These are phyloP conservation scores for Athene cunicularia DNA, from an alignment of 2,113 vertebrate genomes.

Conservation along the genomic window DNA sequence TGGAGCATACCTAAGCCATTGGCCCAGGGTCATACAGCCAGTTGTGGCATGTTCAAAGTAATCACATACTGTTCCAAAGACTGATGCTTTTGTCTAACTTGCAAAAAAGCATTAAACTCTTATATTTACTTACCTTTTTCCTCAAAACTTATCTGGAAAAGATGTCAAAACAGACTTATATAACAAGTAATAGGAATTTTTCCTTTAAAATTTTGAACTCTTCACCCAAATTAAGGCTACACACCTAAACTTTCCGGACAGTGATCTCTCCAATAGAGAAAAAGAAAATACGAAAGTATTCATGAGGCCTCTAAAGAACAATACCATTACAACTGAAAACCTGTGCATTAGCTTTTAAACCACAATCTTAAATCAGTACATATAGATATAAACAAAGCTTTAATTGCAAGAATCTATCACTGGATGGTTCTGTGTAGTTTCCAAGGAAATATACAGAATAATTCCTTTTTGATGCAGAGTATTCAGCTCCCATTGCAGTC, in stretches of 20 bases:
- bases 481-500: background rate
- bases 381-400: background rate
- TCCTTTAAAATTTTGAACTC: background rate
- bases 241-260: background rate
- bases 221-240: background rate
- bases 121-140: background rate
- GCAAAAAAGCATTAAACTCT: background rate
- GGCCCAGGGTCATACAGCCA: background rate
- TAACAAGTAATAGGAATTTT: background rate
- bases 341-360: background rate
- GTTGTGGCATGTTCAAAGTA: background rate
- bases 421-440: background rate
- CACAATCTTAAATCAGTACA: background rate
- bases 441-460: background rate
- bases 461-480: background rate
- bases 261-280: background rate
- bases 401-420: background rate
- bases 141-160: background rate
- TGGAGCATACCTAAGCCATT: accelerated
- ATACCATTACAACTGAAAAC: background rate
- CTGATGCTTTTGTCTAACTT: background rate
- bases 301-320: background rate
- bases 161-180: background rate
- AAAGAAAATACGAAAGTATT: background rate
- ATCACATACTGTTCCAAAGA: background rate